These are phyloP conservation scores for Epinephelus malabaricus DNA, from an alignment of 2,797 vertebrate species.

Conservation along the genomic window DNA sequence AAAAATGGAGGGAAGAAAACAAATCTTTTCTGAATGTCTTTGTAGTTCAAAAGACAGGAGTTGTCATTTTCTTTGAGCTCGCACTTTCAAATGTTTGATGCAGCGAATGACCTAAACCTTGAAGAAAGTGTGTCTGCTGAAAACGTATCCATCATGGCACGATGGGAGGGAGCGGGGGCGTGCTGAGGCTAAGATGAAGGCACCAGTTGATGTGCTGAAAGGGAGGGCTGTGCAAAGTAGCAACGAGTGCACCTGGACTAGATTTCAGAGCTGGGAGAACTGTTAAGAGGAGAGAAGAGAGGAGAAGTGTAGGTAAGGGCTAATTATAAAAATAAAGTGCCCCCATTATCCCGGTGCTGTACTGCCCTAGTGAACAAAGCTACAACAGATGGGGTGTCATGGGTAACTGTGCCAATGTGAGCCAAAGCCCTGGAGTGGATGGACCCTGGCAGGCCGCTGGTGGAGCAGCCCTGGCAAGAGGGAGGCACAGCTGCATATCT, in stretches of 20 bases:
- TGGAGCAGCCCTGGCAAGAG: constrained; percentile 50
- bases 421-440: constrained; percentile 70
- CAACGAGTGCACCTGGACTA: constrained; percentile 69
- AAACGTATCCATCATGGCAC: constrained; percentile 63
- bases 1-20: constrained; percentile 71
- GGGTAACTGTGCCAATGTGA: constrained; percentile 77
- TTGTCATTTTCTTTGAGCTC: constrained; percentile 76
- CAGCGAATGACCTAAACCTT: constrained; percentile 79
- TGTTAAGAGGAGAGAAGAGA: constrained; percentile 63
- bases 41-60: constrained; percentile 81
- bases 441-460: constrained; percentile 61
- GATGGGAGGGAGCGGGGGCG: constrained; percentile 53
- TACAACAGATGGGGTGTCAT: constrained; percentile 82
- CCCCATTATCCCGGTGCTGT: constrained; percentile 72
- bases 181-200: constrained; percentile 68
- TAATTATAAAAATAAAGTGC: constrained; percentile 83
- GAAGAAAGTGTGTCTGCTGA: constrained; percentile 69
- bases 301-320: constrained; percentile 73
- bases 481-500: constrained; percentile 75
- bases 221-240: constrained; percentile 52
- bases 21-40: constrained; percentile 78
- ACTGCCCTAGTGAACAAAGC: constrained; percentile 77
- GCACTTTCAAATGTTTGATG: constrained; percentile 78
- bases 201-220: constrained; percentile 63
- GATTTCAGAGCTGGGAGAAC: constrained; percentile 62